Conservation (phyloP, 2,888 invertebrate genomes). For the Nebria brevicollis region DNA sequence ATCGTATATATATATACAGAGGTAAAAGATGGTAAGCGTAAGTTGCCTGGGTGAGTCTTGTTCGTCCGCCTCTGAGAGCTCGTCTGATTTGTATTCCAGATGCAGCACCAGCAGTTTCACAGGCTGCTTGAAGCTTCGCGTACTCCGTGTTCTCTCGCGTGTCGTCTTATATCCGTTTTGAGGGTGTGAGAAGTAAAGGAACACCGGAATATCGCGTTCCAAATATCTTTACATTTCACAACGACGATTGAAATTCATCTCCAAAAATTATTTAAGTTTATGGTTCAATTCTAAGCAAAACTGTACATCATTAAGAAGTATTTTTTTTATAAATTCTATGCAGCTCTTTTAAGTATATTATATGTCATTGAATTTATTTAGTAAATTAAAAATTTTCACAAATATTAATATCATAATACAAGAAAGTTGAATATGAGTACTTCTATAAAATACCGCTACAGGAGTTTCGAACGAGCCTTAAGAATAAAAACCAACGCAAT, state of each 20-base stretch:
- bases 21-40: constrained; percentile 34
- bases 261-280: neutral
- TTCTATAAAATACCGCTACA: too few relatives aligned
- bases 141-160: constrained; percentile 12
- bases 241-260: neutral
- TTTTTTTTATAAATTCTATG: too few relatives aligned
- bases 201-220: constrained; percentile 3
- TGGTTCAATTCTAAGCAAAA: too few relatives aligned
- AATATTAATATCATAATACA: too few relatives aligned
- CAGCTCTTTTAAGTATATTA: too few relatives aligned
- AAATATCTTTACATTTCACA: neutral
- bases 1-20: too few relatives aligned
- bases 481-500: too few relatives aligned
- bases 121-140: constrained; percentile 56
- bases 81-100: constrained; percentile 58
- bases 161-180: neutral
- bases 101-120: constrained; percentile 57
- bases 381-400: too few relatives aligned
- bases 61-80: neutral
- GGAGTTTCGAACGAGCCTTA: too few relatives aligned
- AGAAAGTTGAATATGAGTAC: too few relatives aligned
- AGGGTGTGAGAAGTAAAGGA: neutral
- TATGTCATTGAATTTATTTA: too few relatives aligned
- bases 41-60: constrained; percentile 52
- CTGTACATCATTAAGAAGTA: too few relatives aligned